Conservation (phyloP, 92 coral and sea anemone species). For the Ricordea florida region DNA sequence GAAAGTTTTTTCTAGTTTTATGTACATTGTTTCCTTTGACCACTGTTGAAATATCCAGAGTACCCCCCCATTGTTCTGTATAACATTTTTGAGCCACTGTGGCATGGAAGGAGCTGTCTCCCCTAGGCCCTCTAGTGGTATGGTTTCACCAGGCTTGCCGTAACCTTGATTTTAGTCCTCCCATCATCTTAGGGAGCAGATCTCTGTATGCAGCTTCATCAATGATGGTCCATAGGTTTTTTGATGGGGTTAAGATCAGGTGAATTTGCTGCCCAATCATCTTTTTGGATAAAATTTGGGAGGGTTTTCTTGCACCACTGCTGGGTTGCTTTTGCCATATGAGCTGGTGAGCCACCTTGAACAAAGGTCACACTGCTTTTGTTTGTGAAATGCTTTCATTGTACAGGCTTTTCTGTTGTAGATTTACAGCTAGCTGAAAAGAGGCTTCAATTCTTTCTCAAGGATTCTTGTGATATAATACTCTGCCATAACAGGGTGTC, state of each 20-base stretch:
- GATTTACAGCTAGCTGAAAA: slow-evolving; percentile 2
- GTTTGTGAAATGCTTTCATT: slow-evolving; percentile 19
- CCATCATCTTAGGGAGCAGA: not conserved
- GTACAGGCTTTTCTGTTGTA: slow-evolving; percentile 16
- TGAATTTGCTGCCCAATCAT: slow-evolving; percentile 28
- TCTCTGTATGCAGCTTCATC: slow-evolving; percentile 2
- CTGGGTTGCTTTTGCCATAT: slow-evolving; percentile 9
- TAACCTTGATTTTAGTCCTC: not conserved
- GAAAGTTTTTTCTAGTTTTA: too few species aligned
- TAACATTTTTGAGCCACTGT: not conserved
- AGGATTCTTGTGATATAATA: not conserved
- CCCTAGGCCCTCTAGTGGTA: not conserved
- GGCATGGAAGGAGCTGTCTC: not conserved
- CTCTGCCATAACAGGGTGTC: not conserved
- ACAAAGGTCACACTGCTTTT: not conserved
- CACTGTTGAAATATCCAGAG: too few species aligned
- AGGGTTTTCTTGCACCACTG: slow-evolving; percentile 1
- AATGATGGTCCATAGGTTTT: slow-evolving; percentile 27
- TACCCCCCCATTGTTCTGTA: not conserved
- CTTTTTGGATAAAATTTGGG: slow-evolving; percentile 4
- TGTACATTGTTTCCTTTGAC: too few species aligned
- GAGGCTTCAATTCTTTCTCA: not conserved
- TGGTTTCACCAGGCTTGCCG: not conserved
- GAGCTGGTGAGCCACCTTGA: slow-evolving; percentile 15
- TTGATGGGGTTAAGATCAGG: slow-evolving; percentile 8